These are phyloP conservation scores for Pleuronectes platessa DNA, from an alignment of 2,113 vertebrate genomes.

Conservation along the genomic window DNA sequence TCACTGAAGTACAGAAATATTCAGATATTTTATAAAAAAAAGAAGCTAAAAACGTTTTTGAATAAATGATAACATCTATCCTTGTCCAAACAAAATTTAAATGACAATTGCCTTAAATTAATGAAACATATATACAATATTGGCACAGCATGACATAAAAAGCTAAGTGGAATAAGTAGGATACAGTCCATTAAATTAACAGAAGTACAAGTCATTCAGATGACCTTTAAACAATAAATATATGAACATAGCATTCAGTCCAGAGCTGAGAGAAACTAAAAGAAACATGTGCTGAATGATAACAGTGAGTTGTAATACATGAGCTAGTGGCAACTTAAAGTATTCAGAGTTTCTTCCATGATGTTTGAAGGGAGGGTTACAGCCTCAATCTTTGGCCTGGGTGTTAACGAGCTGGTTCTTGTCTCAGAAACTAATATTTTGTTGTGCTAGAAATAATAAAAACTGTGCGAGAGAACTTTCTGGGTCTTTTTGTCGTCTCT, in stretches of 20 bases:
- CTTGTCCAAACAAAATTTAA: constrained; percentile 12
- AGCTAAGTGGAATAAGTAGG: constrained; percentile 26
- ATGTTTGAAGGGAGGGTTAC: constrained; percentile 1
- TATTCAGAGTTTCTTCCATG: not conserved
- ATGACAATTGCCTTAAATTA: constrained; percentile 13
- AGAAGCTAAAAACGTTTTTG: constrained; percentile 20
- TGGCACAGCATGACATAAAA: constrained; percentile 63
- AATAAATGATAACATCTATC: not conserved
- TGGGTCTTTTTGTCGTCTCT: not conserved
- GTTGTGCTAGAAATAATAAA: not conserved
- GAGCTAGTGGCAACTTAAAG: constrained; percentile 9
- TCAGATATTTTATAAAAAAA: not conserved
- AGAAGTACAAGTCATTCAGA: constrained; percentile 12
- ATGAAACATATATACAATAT: constrained; percentile 38
- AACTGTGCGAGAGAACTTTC: not conserved
- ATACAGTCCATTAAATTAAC: constrained; percentile 35
- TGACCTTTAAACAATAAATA: constrained; percentile 8
- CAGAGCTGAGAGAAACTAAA: not conserved
- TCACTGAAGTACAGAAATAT: constrained; percentile 37
- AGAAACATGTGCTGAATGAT: not conserved
- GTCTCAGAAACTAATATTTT: too few relatives aligned
- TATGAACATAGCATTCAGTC: constrained; percentile 20
- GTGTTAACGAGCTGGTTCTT: not conserved
- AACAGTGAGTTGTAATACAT: constrained; percentile 5
- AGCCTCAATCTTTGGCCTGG: not conserved